Evolutionary conservation across 2,113 vertebrate genomes (phyloP).

Genomic region (Corydoras sp.): DNA sequence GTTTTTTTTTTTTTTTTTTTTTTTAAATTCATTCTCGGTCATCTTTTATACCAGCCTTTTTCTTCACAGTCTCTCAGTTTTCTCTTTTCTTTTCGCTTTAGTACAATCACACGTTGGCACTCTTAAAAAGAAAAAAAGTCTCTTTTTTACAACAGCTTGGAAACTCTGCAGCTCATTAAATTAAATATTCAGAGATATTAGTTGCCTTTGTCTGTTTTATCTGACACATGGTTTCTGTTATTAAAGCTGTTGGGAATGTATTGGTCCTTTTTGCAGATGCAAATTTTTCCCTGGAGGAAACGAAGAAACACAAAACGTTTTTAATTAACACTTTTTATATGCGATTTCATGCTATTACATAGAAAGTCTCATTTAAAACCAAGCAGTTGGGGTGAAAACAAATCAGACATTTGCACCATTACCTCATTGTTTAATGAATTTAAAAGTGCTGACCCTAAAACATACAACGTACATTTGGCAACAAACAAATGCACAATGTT

Average conservation of each 20-base stretch:
- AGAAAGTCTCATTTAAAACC: too few relatives aligned
- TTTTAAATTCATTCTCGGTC: not conserved
- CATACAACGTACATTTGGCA: too few relatives aligned
- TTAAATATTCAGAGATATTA: constrained; percentile 20
- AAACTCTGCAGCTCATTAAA: not conserved
- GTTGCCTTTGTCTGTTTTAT: constrained; percentile 5
- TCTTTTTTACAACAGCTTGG: too few relatives aligned
- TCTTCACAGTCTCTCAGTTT: not conserved
- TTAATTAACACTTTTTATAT: constrained; percentile 17
- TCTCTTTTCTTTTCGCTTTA: not conserved
- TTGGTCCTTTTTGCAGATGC: too few relatives aligned
- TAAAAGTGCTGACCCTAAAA: too few relatives aligned
- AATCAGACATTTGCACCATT: too few relatives aligned
- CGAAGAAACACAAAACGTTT: not conserved
- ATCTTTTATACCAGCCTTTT: not conserved
- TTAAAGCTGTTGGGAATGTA: too few relatives aligned
- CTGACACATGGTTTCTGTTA: too few relatives aligned
- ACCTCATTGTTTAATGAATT: too few relatives aligned
- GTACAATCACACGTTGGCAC: too few relatives aligned
- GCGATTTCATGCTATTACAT: not conserved
- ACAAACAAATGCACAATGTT: too few relatives aligned
- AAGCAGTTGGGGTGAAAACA: not conserved
- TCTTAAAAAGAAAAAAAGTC: not conserved
- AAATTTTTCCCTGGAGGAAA: too few relatives aligned
- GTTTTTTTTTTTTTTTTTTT: not conserved